Base-by-base conservation (phyloP, 2,797 vertebrate genomes). In the Furcifer pardalis region DNA sequence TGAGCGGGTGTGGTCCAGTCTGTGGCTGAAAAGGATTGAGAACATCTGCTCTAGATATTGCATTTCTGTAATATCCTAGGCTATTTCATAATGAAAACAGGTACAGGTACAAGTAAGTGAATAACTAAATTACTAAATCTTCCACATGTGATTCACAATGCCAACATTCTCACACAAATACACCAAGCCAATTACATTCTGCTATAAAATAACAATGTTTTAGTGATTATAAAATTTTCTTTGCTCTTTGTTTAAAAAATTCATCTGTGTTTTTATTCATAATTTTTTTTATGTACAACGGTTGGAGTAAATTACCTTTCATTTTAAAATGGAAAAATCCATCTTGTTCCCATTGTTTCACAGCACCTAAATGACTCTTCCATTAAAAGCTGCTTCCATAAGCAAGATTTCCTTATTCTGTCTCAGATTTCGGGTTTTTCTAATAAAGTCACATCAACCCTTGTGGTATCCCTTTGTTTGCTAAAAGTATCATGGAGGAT, bases 331-430 rank as follows among this genome's bases (percentile, higher is more conserved):
- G n/a, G 52, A 83, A 81, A 73, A 46, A 1, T 68, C 42, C 75
- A 62, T 49, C 65, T 85, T 88, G 79, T 80, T 78, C 89, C 91
- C 87, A 91, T 89, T 90, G 77, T 79, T 71, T 59, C 66, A 76
- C 81, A 92, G 73, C 42, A 44, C 88, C 87, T 91, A 88, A 88
- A 89, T 90, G 86, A 88, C 87, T 73, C 88, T 89, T 86, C 71
- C 74, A 86, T 79, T 87, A 90, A 87, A 87, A 71, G 77, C 32
- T 81, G 76, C 59, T 92, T 89, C 76, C 80, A 37, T 78, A 80
- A 87, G 84, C 86, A 1, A 3, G 30, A 68, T 87, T 79, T 92
- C 90, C 84, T 73, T 60, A 73, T 74, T 83, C 84, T 86, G 85
- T 88, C 81, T 93, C 78, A 52, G 44, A 81, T 91, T 92, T 93